Conservation (phyloP, 2,797 vertebrate species). For the Allobates femoralis region DNA sequence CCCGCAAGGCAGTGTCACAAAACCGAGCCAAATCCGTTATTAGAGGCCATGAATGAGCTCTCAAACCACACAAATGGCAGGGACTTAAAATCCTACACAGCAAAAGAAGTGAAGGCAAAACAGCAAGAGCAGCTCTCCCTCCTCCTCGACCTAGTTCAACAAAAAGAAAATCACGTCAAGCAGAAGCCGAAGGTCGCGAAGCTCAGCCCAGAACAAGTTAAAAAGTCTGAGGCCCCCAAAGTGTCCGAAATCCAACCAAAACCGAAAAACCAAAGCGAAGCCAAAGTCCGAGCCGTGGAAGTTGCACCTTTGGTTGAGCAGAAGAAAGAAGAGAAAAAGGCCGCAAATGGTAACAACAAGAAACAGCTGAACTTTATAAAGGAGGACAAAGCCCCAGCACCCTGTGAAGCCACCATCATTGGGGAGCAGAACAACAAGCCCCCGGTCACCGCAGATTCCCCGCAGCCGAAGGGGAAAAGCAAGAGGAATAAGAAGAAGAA, state of each 20-base stretch:
- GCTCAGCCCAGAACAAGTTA: slow-evolving; percentile 67
- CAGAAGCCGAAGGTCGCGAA: slow-evolving; percentile 78
- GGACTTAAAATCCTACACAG: slow-evolving; percentile 74
- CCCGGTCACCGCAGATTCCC: slow-evolving; percentile 80
- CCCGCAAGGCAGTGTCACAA: slow-evolving; percentile 71
- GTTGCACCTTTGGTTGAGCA: slow-evolving; percentile 70
- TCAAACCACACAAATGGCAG: slow-evolving; percentile 67
- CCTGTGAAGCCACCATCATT: slow-evolving; percentile 74
- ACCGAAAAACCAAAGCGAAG: slow-evolving; percentile 75
- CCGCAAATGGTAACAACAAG: slow-evolving; percentile 76
- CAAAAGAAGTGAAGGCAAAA: slow-evolving; percentile 78
- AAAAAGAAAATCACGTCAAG: slow-evolving; percentile 78
- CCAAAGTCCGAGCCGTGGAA: slow-evolving; percentile 73
- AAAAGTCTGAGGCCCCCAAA: slow-evolving; percentile 77
- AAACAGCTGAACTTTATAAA: slow-evolving; percentile 82
- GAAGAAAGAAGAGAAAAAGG: slow-evolving; percentile 83
- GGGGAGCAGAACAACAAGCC: slow-evolving; percentile 80
- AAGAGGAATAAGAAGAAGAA: slow-evolving; percentile 99
- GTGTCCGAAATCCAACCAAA: slow-evolving; percentile 74
- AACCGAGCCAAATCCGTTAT: slow-evolving; percentile 69
- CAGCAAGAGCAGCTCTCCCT: slow-evolving; percentile 77
- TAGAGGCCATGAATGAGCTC: slow-evolving; percentile 68
- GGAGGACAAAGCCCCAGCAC: slow-evolving; percentile 78
- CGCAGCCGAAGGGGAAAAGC: slow-evolving; percentile 90
- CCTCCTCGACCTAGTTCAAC: slow-evolving; percentile 76